phyloP scores from a whole-genome alignment of 1,140 invertebrate genomes.

The Hormaphis cornu region DNA sequence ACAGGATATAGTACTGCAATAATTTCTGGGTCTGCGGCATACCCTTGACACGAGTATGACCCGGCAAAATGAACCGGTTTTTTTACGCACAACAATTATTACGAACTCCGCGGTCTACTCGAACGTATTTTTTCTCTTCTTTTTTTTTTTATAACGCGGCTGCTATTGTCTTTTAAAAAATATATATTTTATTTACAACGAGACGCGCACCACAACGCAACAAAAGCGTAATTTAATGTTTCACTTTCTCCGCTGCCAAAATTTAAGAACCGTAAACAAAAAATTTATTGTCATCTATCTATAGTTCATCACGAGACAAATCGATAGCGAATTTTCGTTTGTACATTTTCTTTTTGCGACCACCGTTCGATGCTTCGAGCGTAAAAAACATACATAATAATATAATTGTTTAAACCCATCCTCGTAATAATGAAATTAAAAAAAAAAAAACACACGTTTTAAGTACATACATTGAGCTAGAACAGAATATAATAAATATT shows the following conservation, averaged over 20 bases:
- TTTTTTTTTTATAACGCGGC: not conserved
- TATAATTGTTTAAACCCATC: too few species aligned
- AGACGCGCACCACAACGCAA: not conserved
- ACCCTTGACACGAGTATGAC: slow-evolving; percentile 30
- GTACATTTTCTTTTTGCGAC: too few species aligned
- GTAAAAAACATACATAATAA: too few species aligned
- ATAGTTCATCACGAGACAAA: not conserved
- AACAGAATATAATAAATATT: too few species aligned
- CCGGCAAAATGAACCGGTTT: slow-evolving; percentile 31
- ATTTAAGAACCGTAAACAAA: not conserved
- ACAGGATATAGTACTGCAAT: slow-evolving; percentile 26
- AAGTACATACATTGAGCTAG: too few species aligned
- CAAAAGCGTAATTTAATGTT: not conserved
- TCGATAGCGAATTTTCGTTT: not conserved
- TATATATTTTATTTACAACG: not conserved
- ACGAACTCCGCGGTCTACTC: too few species aligned
- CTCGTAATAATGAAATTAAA: too few species aligned
- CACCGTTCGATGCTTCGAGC: too few species aligned
- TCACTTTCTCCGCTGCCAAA: slow-evolving; percentile 17
- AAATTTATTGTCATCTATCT: not conserved
- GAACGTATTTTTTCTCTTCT: not conserved
- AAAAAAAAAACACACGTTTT: too few species aligned
- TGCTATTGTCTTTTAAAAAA: slow-evolving; percentile 11
- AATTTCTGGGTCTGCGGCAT: slow-evolving; percentile 25
- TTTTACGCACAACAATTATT: not conserved